A percentile compares a stretch with the other conserved stretches of the same genome.
These are phyloP conservation scores for Dicrostonyx torquatus DNA, from an alignment of 2,797 vertebrate species.

Conservation along the genomic window DNA sequence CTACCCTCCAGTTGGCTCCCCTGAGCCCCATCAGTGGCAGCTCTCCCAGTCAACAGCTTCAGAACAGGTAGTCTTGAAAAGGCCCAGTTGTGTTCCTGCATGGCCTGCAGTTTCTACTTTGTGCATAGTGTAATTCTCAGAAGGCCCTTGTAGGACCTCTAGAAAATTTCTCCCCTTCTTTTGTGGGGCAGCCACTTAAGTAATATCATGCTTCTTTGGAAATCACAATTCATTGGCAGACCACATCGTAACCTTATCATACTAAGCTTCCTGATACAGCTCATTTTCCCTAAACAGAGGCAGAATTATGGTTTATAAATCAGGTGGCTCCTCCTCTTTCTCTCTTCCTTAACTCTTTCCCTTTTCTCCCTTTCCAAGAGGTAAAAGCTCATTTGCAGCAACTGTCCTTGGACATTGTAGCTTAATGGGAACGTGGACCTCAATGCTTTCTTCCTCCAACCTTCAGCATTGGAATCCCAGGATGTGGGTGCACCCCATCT, in stretches of 20 bases:
- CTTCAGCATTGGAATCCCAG: constrained; percentile 20
- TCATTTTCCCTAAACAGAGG: background rate
- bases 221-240: constrained; percentile 59
- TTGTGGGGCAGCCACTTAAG: constrained; percentile 73
- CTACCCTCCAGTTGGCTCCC: constrained; percentile 58
- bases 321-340: constrained; percentile 37
- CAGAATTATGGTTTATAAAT: background rate
- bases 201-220: constrained; percentile 74
- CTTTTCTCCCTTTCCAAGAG: constrained; percentile 67
- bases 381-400: constrained; percentile 77
- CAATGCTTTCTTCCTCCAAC: constrained; percentile 74
- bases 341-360: constrained; percentile 46
- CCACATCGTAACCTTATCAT: background rate
- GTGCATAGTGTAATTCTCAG: constrained; percentile 79
- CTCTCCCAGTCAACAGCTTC: constrained; percentile 58
- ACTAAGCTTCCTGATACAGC: constrained; percentile 26
- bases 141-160: constrained; percentile 83
- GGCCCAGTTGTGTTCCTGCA: constrained; percentile 82
- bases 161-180: constrained; percentile 70
- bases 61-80: constrained; percentile 28
- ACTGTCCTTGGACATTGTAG: constrained; percentile 82
- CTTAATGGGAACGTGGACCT: constrained; percentile 82
- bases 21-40: constrained; percentile 21
- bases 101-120: constrained; percentile 84
- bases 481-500: background rate